Evolutionary conservation across 2,113 vertebrate species (phyloP).

Genomic region (Petrocephalus zakoni): DNA sequence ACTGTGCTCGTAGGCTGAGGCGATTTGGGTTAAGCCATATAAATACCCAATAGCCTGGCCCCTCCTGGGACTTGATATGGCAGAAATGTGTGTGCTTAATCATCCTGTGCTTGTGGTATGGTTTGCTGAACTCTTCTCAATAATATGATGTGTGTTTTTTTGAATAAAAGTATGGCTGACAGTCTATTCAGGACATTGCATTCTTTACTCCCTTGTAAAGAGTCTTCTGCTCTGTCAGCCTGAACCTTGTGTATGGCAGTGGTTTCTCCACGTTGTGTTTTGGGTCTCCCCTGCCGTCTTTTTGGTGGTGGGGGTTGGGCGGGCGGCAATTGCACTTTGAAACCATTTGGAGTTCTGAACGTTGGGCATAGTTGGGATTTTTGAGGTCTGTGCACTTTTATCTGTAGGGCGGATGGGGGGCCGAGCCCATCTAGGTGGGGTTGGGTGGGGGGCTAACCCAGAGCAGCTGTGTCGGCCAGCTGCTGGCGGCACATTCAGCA

Average conservation of each 20-base stretch:
- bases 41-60: not conserved
- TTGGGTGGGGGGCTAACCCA: not conserved
- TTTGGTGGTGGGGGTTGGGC: not conserved
- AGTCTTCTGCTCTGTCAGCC: not conserved
- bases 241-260: not conserved
- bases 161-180: not conserved
- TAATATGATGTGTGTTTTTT: not conserved
- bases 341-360: not conserved
- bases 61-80: not conserved
- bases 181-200: not conserved
- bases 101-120: not conserved
- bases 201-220: not conserved
- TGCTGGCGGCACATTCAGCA: not conserved
- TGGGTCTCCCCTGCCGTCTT: not conserved
- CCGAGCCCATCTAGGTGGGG: not conserved
- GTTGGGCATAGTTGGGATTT: slow-evolving; percentile 6
- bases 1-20: not conserved
- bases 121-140: not conserved
- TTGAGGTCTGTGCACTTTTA: slow-evolving; percentile 23
- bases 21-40: not conserved
- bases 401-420: slow-evolving; percentile 3
- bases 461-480: not conserved
- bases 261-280: not conserved
- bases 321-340: not conserved
- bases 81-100: not conserved